Evolutionary conservation across 2,797 vertebrate species (phyloP).

Genomic region (Sebastes cheni): DNA sequence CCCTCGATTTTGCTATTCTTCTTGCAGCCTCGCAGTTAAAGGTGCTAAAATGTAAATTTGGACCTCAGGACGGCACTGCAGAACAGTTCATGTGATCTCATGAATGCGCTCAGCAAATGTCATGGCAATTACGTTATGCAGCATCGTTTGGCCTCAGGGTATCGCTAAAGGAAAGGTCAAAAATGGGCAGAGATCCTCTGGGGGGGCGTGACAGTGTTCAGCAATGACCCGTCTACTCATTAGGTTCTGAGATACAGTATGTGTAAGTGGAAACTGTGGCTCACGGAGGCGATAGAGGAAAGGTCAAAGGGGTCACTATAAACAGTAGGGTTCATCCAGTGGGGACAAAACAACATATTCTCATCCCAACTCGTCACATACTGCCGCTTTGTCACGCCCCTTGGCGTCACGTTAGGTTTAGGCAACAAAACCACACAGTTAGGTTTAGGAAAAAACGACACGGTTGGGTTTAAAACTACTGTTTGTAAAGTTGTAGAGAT

Average conservation of each 20-base stretch:
- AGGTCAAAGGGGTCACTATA: neutral
- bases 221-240: conserved; percentile 27
- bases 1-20: neutral
- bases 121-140: conserved; percentile 52
- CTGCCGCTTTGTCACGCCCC: too few species aligned
- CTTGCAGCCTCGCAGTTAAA: conserved; percentile 1
- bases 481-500: neutral
- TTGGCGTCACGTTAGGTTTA: too few species aligned
- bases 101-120: conserved; percentile 48
- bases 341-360: neutral
- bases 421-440: too few species aligned
- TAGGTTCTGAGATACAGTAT: conserved; percentile 10
- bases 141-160: conserved; percentile 27
- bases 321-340: neutral
- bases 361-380: too few species aligned
- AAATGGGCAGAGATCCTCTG: conserved; percentile 25
- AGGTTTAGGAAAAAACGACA: too few species aligned
- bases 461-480: too few species aligned
- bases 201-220: conserved; percentile 4
- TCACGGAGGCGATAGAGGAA: neutral
- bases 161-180: conserved; percentile 47
- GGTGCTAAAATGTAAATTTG: conserved; percentile 48
- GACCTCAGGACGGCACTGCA: conserved; percentile 11
- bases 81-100: conserved; percentile 24
- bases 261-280: neutral